Evolutionary conservation across 2,888 invertebrate species (phyloP).

Genomic region (Andrena bucephala): DNA sequence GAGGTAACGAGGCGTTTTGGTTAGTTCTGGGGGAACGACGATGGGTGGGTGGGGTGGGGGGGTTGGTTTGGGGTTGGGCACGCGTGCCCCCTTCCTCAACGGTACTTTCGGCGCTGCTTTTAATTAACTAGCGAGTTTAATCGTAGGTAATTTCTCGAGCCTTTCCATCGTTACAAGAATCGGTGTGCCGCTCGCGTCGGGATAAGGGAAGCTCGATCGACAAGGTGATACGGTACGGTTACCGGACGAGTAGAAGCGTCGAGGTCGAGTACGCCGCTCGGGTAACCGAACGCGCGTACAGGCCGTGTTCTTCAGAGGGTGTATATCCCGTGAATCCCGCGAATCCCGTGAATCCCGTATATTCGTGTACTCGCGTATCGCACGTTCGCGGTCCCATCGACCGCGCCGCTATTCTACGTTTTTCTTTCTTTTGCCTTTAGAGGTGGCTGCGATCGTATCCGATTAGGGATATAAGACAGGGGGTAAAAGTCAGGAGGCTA

Average conservation of each 20-base stretch:
- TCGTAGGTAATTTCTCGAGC: too few relatives aligned
- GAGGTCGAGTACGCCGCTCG: constrained; percentile 22
- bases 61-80: neutral
- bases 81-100: constrained; percentile 6
- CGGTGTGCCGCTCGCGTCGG: constrained; percentile 19
- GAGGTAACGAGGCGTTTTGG: constrained; percentile 20
- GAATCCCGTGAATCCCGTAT: neutral
- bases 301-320: constrained; percentile 1
- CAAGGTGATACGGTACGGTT: neutral
- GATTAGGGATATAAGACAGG: constrained; percentile 45
- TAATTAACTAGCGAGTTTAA: neutral
- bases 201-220: neutral
- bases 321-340: too few relatives aligned
- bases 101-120: neutral
- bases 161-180: neutral
- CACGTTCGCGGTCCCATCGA: constrained; percentile 59
- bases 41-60: neutral
- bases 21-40: constrained; percentile 24
- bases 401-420: constrained; percentile 39
- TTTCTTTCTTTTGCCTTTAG: neutral
- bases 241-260: constrained; percentile 7
- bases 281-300: neutral
- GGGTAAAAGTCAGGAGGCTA: constrained; percentile 39
- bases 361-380: constrained; percentile 48
- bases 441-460: constrained; percentile 42